Conservation (phyloP, 2,888 invertebrate genomes). For the Rosalia funebris region DNA sequence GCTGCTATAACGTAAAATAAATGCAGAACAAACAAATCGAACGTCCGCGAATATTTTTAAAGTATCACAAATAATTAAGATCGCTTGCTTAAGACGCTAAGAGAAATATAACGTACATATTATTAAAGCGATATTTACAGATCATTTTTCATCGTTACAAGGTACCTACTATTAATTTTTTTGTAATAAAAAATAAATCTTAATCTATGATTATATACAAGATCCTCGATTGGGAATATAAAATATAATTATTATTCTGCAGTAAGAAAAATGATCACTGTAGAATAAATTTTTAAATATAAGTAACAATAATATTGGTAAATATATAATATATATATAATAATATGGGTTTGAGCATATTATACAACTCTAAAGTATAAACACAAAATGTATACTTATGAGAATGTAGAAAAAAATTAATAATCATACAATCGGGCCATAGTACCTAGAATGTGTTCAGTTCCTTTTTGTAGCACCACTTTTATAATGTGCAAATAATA, state of each 20-base stretch:
- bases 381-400: conserved; percentile 2
- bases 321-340: conserved; percentile 3
- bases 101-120: conserved; percentile 20
- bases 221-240: conserved; percentile 8
- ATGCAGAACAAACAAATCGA: conserved; percentile 5
- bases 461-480: too few relatives aligned
- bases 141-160: conserved; percentile 16
- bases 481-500: too few relatives aligned
- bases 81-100: conserved; percentile 20
- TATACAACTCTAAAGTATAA: conserved; percentile 12
- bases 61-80: conserved; percentile 28
- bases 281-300: conserved; percentile 10
- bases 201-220: conserved; percentile 48
- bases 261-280: conserved; percentile 8
- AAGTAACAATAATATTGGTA: conserved; percentile 14
- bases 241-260: conserved; percentile 13
- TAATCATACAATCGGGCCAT: background rate
- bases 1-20: conserved; percentile 10
- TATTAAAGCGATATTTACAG: conserved; percentile 19
- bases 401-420: background rate
- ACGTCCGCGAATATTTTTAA: conserved; percentile 13
- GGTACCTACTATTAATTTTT: conserved; percentile 24
- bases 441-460: background rate
- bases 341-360: conserved; percentile 12
- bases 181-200: conserved; percentile 40